Base-by-base conservation (phyloP, 2,113 vertebrate genomes). In the Dasyurus viverrinus region DNA sequence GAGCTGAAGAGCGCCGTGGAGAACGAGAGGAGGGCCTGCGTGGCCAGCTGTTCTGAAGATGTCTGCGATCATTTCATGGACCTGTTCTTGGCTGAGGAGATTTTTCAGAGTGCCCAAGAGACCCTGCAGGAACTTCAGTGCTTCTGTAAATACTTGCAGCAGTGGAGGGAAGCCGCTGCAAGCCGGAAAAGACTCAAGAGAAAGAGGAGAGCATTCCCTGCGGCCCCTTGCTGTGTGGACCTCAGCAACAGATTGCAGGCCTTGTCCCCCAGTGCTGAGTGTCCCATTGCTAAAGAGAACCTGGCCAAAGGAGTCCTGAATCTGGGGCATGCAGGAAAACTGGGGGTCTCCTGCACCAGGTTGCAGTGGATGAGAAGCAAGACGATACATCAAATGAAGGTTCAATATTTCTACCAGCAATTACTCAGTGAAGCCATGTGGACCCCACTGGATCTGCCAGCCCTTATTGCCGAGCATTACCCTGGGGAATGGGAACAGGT, bases 131-230 rank as follows among this genome's bases (percentile, higher is more conserved):
- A 99, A 96, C 98, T 99, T 54, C 99, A 99, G 94, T 98, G 98
- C 53, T 99, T 99, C 97, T 99, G 98, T 98, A 99, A 99, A n/a
- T n/a, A n/a, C 95, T 98, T 99, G 30, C 97, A 99, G 68, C 98
- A 99, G 99, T 99, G 99, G 99, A 99, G 99, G 46, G 99, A 99
- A 14, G 99, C 99, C 60, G 99, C 99, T 0, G 98, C 98, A 2
- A 99, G 99, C 23, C 99, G 99, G 30, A 99, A 99, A 42, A 99
- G 99, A 96, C 93, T 99, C 96, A 99, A 99, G 97, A 98, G 99
- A 94, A 99, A 99, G 96, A 99, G 99, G 99, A 98, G 99, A 94
- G 99, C 99, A 0, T 99, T 99, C 96, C 99, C 99, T n/a, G 99
- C 99, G 0, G 99, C 99, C 3, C 99, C 99, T 0, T 99, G 99